Evolutionary conservation across 1,140 invertebrate species (phyloP).

Genomic region (Solen grandis): DNA sequence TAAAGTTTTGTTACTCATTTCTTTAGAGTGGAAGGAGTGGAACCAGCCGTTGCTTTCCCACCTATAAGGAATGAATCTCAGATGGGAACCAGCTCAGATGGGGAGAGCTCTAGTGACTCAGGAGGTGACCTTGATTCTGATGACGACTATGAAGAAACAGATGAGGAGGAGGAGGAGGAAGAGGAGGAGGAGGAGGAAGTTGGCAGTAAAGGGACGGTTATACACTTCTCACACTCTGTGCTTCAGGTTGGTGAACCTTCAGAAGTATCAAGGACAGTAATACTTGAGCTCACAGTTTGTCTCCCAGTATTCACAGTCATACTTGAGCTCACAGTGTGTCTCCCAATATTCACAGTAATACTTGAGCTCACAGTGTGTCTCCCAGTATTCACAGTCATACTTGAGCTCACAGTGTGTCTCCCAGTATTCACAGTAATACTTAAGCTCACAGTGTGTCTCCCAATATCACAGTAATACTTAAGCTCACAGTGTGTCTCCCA

Average conservation of each 20-base stretch:
- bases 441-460: no score
- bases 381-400: no score
- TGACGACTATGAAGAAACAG: constrained; percentile 22
- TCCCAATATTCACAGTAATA: no score
- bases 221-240: constrained; percentile 31
- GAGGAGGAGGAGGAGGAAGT: constrained; percentile 4
- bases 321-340: no score
- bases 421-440: no score
- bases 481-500: no score
- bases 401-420: no score
- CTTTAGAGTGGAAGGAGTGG: not conserved
- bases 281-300: not conserved
- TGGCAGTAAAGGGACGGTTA: constrained; percentile 28
- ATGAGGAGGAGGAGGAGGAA: not conserved
- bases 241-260: not conserved
- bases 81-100: not conserved
- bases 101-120: not conserved
- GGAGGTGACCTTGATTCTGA: constrained; percentile 47
- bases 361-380: no score
- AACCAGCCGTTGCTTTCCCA: not conserved
- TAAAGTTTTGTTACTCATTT: not conserved
- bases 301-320: no score
- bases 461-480: no score
- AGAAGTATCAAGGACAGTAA: not conserved
- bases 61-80: not conserved